Conservation (phyloP, 2,113 vertebrate species). For the Thamnophis sirtalis region DNA sequence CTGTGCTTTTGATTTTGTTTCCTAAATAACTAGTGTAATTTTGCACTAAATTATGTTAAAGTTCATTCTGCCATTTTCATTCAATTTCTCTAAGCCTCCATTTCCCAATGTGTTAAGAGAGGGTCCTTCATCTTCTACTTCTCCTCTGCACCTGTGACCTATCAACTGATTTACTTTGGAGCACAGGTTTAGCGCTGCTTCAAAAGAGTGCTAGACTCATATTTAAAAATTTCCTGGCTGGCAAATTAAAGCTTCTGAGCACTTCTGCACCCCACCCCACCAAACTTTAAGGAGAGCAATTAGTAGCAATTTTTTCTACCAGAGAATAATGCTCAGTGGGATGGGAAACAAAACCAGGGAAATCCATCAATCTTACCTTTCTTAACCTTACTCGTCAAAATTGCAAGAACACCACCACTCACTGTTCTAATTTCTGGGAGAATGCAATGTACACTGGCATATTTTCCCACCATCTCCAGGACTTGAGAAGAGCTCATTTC, state of each 20-base stretch:
- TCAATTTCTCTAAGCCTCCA: neutral
- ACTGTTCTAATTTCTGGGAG: neutral
- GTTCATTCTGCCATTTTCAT: neutral
- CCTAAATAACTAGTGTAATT: neutral
- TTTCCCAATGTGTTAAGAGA: neutral
- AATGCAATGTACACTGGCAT: neutral
- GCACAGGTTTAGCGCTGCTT: neutral
- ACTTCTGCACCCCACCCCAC: neutral
- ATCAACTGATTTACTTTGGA: neutral
- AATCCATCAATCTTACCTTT: neutral
- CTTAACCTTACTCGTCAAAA: neutral
- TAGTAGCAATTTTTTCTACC: neutral
- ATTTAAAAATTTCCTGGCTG: neutral
- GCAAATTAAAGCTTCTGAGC: neutral
- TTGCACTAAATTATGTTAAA: neutral
- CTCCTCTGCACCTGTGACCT: neutral
- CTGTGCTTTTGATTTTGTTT: neutral
- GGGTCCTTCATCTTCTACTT: neutral
- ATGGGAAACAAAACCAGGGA: neutral
- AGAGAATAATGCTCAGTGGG: neutral
- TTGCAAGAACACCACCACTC: neutral
- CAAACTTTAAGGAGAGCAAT: neutral
- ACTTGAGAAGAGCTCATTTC: neutral
- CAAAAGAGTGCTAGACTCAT: neutral
- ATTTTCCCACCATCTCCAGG: neutral